Evolutionary conservation across 2,113 vertebrate genomes (phyloP), one percentile per base, ranked within the genome.

Genomic region (Trogon surrucura): DNA sequence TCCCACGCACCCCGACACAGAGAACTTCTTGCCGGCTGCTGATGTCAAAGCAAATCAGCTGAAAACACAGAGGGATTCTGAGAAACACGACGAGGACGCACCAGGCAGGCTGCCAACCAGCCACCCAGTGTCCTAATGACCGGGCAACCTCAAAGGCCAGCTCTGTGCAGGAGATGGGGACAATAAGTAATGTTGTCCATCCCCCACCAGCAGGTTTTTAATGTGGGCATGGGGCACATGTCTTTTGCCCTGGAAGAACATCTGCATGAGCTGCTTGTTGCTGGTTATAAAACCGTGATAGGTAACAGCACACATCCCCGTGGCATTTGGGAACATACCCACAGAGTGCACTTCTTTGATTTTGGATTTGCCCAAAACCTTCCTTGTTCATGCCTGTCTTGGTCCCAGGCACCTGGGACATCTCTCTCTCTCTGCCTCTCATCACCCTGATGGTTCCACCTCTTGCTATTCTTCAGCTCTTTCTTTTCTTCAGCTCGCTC

Each of bases 31-130:
- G 92, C 95, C 67, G 65, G 95, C 96, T 95, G 93, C 88, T 96
- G 96, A 96, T 95, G 96, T 96, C 96, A 97, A 95, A 97, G 96
- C 94, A 97, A 97, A 96, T 96, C 95, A 96, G 92, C 88, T 92
- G 92, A 86, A 96, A 96, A 93, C 85, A 96, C 80, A 1, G 83
- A 91, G 80, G 86, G 91, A 60, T 93, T 95, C 96, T 95, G 58
- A 92, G 96, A 96, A 97, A 85, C 80, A 92, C 91, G 94, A 89
- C 73, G 75, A 87, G 95, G 95, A 70, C 48, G 1, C 0, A 2
- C n/a, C 62, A 96, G 91, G 96, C 80, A 91, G 88, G 73, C 91
- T 96, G 91, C 78, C 92, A 92, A 4, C 0, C 2, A 88, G 91
- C 50, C 64, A 5, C 25, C 44, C 65, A 2, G 62, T 14, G 17